These are phyloP conservation scores for Malthinus seriepunctatus DNA, from an alignment of 2,888 invertebrate species.

Conservation along the genomic window DNA sequence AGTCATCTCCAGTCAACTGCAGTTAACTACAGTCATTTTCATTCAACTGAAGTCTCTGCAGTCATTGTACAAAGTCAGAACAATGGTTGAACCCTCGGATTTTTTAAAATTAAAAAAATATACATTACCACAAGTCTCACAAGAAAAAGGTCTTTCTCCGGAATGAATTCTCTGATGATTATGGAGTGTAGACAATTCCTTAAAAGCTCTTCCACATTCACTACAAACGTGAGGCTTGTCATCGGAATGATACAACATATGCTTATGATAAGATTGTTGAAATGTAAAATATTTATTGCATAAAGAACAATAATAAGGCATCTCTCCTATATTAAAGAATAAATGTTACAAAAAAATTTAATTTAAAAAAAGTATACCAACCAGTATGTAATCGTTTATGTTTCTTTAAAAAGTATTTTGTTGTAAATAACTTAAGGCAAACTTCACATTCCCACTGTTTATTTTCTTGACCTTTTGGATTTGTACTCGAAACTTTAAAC, in stretches of 20 bases:
- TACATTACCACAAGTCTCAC: constrained; percentile 79
- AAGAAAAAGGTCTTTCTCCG: constrained; percentile 84
- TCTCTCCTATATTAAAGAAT: constrained; percentile 68
- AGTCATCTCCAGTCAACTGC: no score
- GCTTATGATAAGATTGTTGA: constrained; percentile 89
- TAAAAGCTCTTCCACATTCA: constrained; percentile 81
- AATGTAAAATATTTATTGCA: constrained; percentile 87
- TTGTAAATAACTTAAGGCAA: constrained; percentile 83
- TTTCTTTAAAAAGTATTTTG: constrained; percentile 87
- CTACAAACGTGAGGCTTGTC: constrained; percentile 77
- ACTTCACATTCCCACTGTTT: constrained; percentile 88
- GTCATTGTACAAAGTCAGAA: no score
- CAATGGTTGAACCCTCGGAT: no score
- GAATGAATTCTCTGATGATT: constrained; percentile 85
- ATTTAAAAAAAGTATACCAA: constrained; percentile 41
- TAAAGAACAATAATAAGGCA: constrained; percentile 80
- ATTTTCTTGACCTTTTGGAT: constrained; percentile 58
- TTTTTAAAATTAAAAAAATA: neutral
- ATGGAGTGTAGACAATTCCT: constrained; percentile 83
- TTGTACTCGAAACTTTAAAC: constrained; percentile 25
- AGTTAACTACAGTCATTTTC: no score
- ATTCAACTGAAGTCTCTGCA: no score
- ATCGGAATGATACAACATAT: constrained; percentile 83
- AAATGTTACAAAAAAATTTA: neutral
- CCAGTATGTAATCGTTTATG: constrained; percentile 86